A percentile compares a stretch with the other conserved stretches of the same genome.
These are phyloP conservation scores for Clarias fuscus DNA, from an alignment of 2,797 vertebrate species.

Conservation along the genomic window DNA sequence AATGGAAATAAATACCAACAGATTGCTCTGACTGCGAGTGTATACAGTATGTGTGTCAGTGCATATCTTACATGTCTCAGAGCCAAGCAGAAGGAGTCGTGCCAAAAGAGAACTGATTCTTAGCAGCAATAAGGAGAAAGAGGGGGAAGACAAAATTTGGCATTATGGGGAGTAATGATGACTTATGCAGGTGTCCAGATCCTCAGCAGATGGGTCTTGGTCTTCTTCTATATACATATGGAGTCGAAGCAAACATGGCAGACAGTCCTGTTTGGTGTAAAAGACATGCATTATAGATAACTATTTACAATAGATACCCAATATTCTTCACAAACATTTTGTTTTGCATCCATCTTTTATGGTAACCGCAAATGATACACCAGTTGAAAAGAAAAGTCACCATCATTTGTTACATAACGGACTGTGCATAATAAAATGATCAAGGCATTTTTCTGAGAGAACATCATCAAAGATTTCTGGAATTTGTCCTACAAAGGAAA, in stretches of 20 bases:
- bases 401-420: neutral
- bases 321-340: neutral
- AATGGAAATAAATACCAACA: slow-evolving; percentile 7
- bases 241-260: neutral
- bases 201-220: slow-evolving; percentile 62
- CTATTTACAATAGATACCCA: neutral
- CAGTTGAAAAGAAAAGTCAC: neutral
- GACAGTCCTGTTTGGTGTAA: neutral
- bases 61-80: neutral
- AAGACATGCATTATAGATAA: neutral
- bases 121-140: neutral
- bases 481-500: neutral
- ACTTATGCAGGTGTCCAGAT: slow-evolving; percentile 69
- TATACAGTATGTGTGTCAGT: neutral
- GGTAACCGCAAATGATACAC: neutral
- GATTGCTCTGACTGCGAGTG: neutral
- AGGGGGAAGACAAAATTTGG: neutral
- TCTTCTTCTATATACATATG: neutral
- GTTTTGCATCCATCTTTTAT: neutral
- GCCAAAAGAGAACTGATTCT: slow-evolving; percentile 3
- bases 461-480: neutral
- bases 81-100: neutral
- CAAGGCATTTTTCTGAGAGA: neutral
- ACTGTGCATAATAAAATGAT: neutral
- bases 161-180: slow-evolving; percentile 26